Conservation (phyloP, 2,113 vertebrate species). For the Eurystomus gularis region DNA sequence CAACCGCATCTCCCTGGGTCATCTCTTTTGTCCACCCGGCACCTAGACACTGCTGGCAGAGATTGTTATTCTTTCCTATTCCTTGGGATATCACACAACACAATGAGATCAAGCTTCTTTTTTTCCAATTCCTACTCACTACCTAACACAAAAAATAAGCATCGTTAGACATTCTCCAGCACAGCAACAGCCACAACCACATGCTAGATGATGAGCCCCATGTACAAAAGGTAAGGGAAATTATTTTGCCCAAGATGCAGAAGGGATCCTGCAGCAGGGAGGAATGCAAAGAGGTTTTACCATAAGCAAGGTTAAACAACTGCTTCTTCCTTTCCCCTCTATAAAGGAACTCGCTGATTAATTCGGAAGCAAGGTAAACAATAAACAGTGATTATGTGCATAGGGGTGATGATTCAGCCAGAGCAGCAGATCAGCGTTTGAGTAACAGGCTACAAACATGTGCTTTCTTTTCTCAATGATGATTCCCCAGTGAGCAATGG, state of each 20-base stretch:
- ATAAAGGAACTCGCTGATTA: conserved; percentile 24
- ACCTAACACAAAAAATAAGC: neutral
- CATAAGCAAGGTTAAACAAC: conserved; percentile 30
- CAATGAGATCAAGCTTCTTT: neutral
- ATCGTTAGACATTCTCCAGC: neutral
- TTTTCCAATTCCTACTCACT: neutral
- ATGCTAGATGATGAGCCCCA: neutral
- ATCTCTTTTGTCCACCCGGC: neutral
- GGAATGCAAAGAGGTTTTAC: conserved; percentile 14
- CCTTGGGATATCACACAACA: neutral
- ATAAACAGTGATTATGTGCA: conserved; percentile 56
- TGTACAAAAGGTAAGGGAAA: neutral
- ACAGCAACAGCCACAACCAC: neutral
- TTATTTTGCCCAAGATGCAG: neutral
- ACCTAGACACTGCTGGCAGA: neutral
- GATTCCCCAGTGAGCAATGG: neutral
- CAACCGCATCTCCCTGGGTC: neutral
- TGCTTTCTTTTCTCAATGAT: conserved; percentile 21
- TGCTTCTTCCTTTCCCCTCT: conserved; percentile 22
- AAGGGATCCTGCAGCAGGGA: neutral
- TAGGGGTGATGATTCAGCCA: conserved; percentile 45
- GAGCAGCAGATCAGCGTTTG: conserved; percentile 31
- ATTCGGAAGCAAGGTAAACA: conserved; percentile 54
- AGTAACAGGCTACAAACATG: conserved; percentile 41
- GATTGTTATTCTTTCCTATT: neutral